Conservation (phyloP, 2,797 vertebrate genomes). For the Ptychobarbus kaznakovi region DNA sequence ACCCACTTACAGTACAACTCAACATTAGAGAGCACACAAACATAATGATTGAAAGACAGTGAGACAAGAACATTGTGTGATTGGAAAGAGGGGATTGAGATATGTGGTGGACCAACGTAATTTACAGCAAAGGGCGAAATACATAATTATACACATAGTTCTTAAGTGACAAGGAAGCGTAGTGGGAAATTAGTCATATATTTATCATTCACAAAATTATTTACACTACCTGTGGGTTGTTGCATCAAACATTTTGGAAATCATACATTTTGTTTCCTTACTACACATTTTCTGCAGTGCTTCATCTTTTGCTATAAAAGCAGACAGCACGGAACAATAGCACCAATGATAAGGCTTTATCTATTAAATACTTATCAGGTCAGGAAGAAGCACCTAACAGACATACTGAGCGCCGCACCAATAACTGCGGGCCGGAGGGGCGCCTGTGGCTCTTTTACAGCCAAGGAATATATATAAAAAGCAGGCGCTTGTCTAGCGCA, state of each 20-base stretch:
- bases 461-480: conserved; percentile 52
- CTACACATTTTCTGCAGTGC: conserved; percentile 34
- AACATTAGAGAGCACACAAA: conserved; percentile 4
- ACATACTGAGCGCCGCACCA: conserved; percentile 49
- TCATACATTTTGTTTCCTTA: conserved; percentile 18
- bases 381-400: conserved; percentile 60
- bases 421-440: conserved; percentile 50
- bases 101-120: conserved; percentile 1
- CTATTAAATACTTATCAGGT: conserved; percentile 66
- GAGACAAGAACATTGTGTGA: conserved; percentile 9
- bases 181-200: conserved; percentile 41
- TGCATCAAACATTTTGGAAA: conserved; percentile 47
- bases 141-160: conserved; percentile 16
- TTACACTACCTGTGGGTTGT: conserved; percentile 15
- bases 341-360: conserved; percentile 65
- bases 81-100: not conserved
- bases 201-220: conserved; percentile 42
- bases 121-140: conserved; percentile 1
- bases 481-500: conserved; percentile 29
- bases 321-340: conserved; percentile 53
- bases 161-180: conserved; percentile 15
- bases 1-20: conserved; percentile 20
- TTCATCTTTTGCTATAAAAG: conserved; percentile 59
- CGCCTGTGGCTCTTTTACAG: conserved; percentile 57
- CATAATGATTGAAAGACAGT: conserved; percentile 20